Base-by-base conservation (phyloP, 2,888 invertebrate species). In the Leucoma salicis region DNA sequence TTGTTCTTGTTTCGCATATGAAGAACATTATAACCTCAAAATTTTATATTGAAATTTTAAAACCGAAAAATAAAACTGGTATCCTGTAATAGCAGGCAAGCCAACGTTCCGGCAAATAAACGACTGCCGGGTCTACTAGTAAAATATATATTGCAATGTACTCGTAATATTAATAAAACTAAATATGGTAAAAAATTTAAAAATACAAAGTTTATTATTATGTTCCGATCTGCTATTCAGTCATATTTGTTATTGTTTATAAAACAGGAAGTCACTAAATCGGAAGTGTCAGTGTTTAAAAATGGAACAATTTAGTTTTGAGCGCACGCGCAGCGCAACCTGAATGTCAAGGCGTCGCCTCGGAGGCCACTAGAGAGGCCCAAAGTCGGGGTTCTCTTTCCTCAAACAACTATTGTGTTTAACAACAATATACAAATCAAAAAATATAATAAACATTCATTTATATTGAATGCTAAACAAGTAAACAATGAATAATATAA, bases 271-370 rank as follows among this genome's bases (percentile, higher is more conserved):
- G 80, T 78, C 50, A 55, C 65, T 59, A 66, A 67, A 76, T 84
- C 87, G 88, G 87, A 88, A 88, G 85, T 84, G 67, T 66, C 63
- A 61, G 59, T 60, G 65, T 73, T 78, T 74, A 74, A 78, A 87
- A 85, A 80, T 81, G 72, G 78, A 86, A 82, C 80, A 79, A 72
- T 76, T 78, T 74, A 75, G 72, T 64, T 70, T 53, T 62, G 66
- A 64, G 74, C 68, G 74, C 82, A 75, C 73, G 79, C 74, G 76
- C 72, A 62, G 54, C 70, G 69, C 70, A 61, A 53, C 65, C 61
- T 82, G 83, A 87, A 88, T 87, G 88, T 87, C 88, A 89, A 88
- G 88, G 88, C 62, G 60, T 53, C 42, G 42, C 42, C 35, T 25
- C 35, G 62, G 70, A 82, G 80, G 84, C 69, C 71, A 56, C 53